Conservation (phyloP, 2,797 vertebrate genomes). For the Synanceia verrucosa region DNA sequence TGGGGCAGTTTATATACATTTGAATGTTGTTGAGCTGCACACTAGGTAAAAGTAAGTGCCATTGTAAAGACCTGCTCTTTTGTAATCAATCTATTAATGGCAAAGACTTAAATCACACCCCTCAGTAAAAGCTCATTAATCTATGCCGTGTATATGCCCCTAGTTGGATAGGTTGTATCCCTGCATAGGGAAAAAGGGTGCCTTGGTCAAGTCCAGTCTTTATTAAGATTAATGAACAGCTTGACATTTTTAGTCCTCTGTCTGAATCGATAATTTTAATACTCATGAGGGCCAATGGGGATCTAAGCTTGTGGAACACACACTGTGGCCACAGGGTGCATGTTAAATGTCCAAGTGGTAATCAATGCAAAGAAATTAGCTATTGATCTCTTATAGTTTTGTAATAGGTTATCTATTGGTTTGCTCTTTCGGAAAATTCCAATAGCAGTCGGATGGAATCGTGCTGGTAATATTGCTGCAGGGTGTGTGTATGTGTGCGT, state of each 20-base stretch:
- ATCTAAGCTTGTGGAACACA: slow-evolving; percentile 84
- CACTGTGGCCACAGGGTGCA: slow-evolving; percentile 87
- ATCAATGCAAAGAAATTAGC: slow-evolving; percentile 97
- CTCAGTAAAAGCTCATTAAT: slow-evolving; percentile 73
- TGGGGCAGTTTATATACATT: slow-evolving; percentile 6
- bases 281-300: slow-evolving; percentile 85
- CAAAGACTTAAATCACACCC: slow-evolving; percentile 70
- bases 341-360: slow-evolving; percentile 95
- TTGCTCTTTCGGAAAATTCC: slow-evolving; percentile 96
- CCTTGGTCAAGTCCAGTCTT: slow-evolving; percentile 83
- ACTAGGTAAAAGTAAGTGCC: slow-evolving; percentile 34
- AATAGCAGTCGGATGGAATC: slow-evolving; percentile 90
- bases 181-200: slow-evolving; percentile 64
- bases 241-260: slow-evolving; percentile 91
- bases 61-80: slow-evolving; percentile 50
- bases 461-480: slow-evolving; percentile 81
- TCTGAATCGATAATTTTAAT: slow-evolving; percentile 91
- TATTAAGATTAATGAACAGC: slow-evolving; percentile 90
- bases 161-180: slow-evolving; percentile 70
- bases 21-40: slow-evolving; percentile 35
- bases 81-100: slow-evolving; percentile 69
- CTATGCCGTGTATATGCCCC: slow-evolving; percentile 65
- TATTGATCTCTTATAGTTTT: slow-evolving; percentile 97
- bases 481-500: slow-evolving; percentile 40
- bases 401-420: slow-evolving; percentile 95